Evolutionary conservation across 2,113 vertebrate genomes (phyloP).

Genomic region (Polypterus senegalus): DNA sequence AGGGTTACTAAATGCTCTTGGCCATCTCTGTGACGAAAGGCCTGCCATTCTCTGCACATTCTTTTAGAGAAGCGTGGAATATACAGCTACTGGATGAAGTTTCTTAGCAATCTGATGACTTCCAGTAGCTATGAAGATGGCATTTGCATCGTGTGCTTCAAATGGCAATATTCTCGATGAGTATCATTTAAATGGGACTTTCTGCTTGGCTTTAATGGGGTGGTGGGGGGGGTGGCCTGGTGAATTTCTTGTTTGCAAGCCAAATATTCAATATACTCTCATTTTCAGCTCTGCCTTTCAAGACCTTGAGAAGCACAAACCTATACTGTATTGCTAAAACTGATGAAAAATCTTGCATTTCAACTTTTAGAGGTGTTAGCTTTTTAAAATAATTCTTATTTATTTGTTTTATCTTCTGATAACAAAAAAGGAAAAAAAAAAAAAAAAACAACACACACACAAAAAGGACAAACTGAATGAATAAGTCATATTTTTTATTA

Average conservation of each 20-base stretch:
- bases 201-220: slow-evolving; percentile 34
- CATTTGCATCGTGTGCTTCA: slow-evolving; percentile 43
- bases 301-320: slow-evolving; percentile 71
- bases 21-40: slow-evolving; percentile 10
- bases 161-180: slow-evolving; percentile 7
- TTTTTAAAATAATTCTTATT: slow-evolving; percentile 46
- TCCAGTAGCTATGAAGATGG: slow-evolving; percentile 31
- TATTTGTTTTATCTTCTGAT: slow-evolving; percentile 47
- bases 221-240: slow-evolving; percentile 33
- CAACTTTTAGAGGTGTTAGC: slow-evolving; percentile 23
- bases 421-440: slow-evolving; percentile 7
- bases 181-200: slow-evolving; percentile 33
- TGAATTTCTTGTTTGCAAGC: slow-evolving; percentile 53
- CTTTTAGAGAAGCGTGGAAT: slow-evolving; percentile 20
- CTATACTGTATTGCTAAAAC: slow-evolving; percentile 44
- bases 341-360: slow-evolving; percentile 29
- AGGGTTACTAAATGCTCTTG: slow-evolving; percentile 33
- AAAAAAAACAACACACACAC: too few species aligned
- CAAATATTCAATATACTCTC: slow-evolving; percentile 59
- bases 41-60: slow-evolving; percentile 30
- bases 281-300: slow-evolving; percentile 63
- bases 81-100: not conserved
- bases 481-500: too few species aligned
- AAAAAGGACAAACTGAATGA: too few species aligned
- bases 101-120: slow-evolving; percentile 22